These are phyloP conservation scores for Heteromormyrus szaboi DNA, from an alignment of 2,797 vertebrate species.

Conservation along the genomic window DNA sequence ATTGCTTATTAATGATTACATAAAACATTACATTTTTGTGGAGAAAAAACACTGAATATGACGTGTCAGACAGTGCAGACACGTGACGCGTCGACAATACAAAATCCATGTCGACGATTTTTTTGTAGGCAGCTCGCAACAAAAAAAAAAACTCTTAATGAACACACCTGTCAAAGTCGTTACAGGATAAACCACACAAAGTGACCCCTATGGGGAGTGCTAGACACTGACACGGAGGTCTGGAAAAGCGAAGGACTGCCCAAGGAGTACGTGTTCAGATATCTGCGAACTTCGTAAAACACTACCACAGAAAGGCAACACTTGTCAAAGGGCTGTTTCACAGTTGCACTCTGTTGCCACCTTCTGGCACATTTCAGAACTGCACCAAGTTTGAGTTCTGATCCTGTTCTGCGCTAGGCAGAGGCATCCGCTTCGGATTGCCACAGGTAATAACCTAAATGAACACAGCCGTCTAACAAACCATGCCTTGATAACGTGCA, in stretches of 20 bases:
- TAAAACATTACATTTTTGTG: too few species aligned
- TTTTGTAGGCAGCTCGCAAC: not conserved
- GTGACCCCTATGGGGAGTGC: not conserved
- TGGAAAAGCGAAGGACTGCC: not conserved
- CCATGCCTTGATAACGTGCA: not conserved
- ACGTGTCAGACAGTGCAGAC: too few species aligned
- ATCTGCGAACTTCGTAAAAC: not conserved
- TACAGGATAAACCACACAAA: not conserved
- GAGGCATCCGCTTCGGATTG: not conserved
- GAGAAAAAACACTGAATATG: too few species aligned
- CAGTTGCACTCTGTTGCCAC: conserved; percentile 3
- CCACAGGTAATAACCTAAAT: not conserved
- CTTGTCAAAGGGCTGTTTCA: not conserved
- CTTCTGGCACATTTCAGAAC: not conserved
- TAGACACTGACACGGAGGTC: not conserved
- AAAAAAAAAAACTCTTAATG: not conserved
- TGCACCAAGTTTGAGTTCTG: not conserved
- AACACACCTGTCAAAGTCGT: not conserved
- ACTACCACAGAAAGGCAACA: not conserved
- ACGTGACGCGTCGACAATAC: too few species aligned
- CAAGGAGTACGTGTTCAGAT: not conserved
- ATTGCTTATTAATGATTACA: too few species aligned
- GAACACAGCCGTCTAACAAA: not conserved
- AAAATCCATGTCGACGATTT: too few species aligned
- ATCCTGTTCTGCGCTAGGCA: not conserved